Percentiles rank a stretch among this genome's conserved stretches.
Conservation (phyloP, 1,140 invertebrate species). For the Phymastichus coffea region DNA sequence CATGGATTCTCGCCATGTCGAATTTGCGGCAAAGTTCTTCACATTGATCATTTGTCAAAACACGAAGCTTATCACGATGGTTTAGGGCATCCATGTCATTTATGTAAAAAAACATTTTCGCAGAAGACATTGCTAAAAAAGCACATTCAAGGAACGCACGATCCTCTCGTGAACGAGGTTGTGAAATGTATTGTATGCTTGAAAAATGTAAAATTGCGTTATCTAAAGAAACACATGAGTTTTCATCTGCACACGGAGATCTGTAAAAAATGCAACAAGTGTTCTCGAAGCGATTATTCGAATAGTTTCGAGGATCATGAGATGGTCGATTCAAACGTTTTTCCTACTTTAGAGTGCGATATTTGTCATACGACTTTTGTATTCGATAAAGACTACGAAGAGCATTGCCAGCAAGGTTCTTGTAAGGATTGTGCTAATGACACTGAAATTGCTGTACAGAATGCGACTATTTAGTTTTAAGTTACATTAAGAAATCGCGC, state of each 20-base stretch:
- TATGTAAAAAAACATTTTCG: constrained; percentile 41
- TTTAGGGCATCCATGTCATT: constrained; percentile 45
- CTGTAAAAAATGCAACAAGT: constrained; percentile 33
- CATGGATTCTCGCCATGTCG: constrained; percentile 34
- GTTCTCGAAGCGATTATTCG: constrained; percentile 16
- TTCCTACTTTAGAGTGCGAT: constrained; percentile 28
- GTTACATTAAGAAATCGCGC: too few species aligned
- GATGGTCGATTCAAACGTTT: constrained; percentile 16
- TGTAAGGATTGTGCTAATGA: too few species aligned
- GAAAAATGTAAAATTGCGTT: constrained; percentile 26
- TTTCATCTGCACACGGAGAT: constrained; percentile 24
- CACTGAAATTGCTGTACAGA: neutral
- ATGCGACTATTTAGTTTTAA: neutral
- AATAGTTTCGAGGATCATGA: constrained; percentile 28
- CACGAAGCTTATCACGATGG: constrained; percentile 47
- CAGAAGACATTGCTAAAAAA: constrained; percentile 21
- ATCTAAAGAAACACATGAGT: constrained; percentile 27
- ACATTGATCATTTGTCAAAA: constrained; percentile 27
- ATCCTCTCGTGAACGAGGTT: constrained; percentile 16
- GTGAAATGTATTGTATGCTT: constrained; percentile 31
- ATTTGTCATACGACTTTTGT: constrained; percentile 21
- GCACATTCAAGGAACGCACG: constrained; percentile 22
- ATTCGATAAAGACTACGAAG: constrained; percentile 24
- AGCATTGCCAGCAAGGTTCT: constrained; percentile 12
- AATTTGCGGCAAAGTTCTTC: constrained; percentile 34